These are phyloP conservation scores for Luperina nickerlii DNA, from an alignment of 2,888 invertebrate genomes.

Conservation along the genomic window DNA sequence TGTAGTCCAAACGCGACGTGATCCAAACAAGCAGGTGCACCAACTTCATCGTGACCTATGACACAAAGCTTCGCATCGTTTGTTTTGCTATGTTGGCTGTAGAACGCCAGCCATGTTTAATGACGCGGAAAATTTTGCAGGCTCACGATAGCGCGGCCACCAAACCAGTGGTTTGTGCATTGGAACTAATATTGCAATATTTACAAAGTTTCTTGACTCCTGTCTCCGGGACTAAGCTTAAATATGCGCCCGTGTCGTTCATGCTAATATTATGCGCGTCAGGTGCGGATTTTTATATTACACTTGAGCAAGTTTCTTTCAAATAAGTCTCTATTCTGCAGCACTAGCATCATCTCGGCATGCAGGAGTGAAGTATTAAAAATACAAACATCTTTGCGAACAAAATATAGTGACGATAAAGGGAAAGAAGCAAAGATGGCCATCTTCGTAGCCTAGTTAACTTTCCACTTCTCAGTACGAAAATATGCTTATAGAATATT, in stretches of 20 bases:
- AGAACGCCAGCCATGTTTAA: slow-evolving; percentile 74
- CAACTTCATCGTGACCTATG: slow-evolving; percentile 72
- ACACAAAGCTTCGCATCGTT: slow-evolving; percentile 72
- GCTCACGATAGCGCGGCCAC: slow-evolving; percentile 72
- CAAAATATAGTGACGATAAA: slow-evolving; percentile 22
- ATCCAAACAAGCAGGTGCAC: slow-evolving; percentile 63
- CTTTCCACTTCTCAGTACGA: slow-evolving; percentile 16
- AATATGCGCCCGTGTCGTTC: slow-evolving; percentile 47
- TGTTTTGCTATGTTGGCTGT: slow-evolving; percentile 70
- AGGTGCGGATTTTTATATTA: slow-evolving; percentile 50
- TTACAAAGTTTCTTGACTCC: slow-evolving; percentile 57
- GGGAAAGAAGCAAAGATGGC: not conserved
- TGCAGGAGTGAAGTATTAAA: slow-evolving; percentile 30
- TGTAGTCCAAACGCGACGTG: slow-evolving; percentile 40
- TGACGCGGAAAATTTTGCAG: slow-evolving; percentile 83
- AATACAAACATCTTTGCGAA: slow-evolving; percentile 42
- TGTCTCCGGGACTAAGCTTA: slow-evolving; percentile 25
- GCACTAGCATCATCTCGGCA: not conserved
- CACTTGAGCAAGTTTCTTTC: slow-evolving; percentile 26
- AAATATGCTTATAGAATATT: slow-evolving; percentile 41
- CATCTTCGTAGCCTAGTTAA: slow-evolving; percentile 21
- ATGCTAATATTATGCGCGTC: slow-evolving; percentile 47
- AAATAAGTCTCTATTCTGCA: slow-evolving; percentile 36
- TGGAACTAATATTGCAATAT: slow-evolving; percentile 76
- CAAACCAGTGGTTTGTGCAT: slow-evolving; percentile 79